Evolutionary conservation across 2,888 invertebrate genomes (phyloP).

Genomic region (Drosophila monieri): DNA sequence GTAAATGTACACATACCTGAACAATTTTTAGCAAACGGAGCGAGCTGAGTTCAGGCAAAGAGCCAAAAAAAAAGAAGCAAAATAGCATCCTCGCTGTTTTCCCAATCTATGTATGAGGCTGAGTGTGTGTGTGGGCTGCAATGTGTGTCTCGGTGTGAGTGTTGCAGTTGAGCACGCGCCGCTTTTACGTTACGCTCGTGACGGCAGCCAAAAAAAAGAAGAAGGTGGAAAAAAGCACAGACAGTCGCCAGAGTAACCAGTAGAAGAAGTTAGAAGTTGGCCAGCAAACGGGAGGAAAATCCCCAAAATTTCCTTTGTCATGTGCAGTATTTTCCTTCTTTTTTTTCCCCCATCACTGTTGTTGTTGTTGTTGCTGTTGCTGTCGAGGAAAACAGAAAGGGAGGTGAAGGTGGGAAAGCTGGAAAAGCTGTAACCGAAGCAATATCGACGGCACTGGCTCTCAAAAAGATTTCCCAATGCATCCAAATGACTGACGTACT

Average conservation of each 20-base stretch:
- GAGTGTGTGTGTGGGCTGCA: constrained; percentile 16
- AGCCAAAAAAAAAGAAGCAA: constrained; percentile 14
- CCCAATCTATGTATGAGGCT: neutral
- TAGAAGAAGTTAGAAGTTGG: constrained; percentile 22
- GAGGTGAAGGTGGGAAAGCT: neutral
- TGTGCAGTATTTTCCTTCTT: constrained; percentile 24
- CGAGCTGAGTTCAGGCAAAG: constrained; percentile 10
- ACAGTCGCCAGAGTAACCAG: constrained; percentile 34
- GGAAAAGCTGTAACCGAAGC: constrained; percentile 25
- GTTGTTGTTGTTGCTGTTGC: neutral
- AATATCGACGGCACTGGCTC: constrained; percentile 33
- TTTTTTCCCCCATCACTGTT: neutral
- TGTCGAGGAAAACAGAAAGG: neutral
- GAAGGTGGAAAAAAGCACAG: constrained; percentile 9
- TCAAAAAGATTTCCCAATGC: constrained; percentile 40
- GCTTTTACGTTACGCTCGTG: constrained; percentile 72
- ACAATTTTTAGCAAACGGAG: constrained; percentile 24
- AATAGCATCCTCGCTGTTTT: constrained; percentile 14
- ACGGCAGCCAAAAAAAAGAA: constrained; percentile 21
- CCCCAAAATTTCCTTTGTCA: constrained; percentile 39
- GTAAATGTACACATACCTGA: constrained; percentile 51
- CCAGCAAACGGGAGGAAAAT: constrained; percentile 23
- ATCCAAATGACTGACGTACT: constrained; percentile 25
- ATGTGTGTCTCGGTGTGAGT: constrained; percentile 21
- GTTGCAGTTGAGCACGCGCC: constrained; percentile 71